Evolutionary conservation across 2,888 invertebrate species (phyloP).

Genomic region (Meganola albula): DNA sequence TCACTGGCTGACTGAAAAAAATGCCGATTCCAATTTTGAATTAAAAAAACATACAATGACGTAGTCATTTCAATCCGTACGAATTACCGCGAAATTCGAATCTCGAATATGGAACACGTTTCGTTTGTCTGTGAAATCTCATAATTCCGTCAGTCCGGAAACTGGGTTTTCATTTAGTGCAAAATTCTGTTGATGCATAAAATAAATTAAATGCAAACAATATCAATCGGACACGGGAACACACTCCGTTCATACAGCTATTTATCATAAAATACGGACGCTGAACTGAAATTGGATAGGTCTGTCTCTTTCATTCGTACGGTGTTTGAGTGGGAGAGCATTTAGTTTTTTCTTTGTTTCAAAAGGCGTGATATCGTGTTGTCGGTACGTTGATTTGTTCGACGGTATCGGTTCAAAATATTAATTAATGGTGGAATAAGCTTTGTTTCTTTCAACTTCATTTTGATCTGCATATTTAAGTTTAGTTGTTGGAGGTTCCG

Average conservation of each 20-base stretch:
- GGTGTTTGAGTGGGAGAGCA: constrained; percentile 35
- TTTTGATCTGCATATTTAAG: constrained; percentile 40
- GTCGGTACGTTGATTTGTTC: constrained; percentile 63
- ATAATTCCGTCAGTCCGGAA: constrained; percentile 35
- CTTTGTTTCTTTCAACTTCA: constrained; percentile 54
- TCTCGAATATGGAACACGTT: constrained; percentile 19
- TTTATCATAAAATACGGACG: constrained; percentile 68
- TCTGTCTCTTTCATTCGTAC: constrained; percentile 34
- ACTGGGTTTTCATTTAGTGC: constrained; percentile 48
- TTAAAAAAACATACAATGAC: constrained; percentile 21
- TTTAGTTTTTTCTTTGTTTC: constrained; percentile 47
- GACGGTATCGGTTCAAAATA: constrained; percentile 58
- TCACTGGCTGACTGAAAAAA: constrained; percentile 5
- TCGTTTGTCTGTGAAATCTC: constrained; percentile 29
- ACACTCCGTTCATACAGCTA: constrained; percentile 61
- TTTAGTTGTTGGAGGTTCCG: constrained; percentile 25
- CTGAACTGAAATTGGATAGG: constrained; percentile 49
- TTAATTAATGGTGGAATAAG: constrained; percentile 65
- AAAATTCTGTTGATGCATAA: constrained; percentile 51
- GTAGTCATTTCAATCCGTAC: constrained; percentile 25
- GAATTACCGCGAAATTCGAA: too few relatives aligned
- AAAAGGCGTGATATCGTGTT: constrained; percentile 53
- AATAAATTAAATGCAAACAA: constrained; percentile 66
- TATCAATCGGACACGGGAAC: constrained; percentile 68
- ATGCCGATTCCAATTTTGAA: constrained; percentile 21